Evolutionary conservation across 2,113 vertebrate genomes (phyloP), one percentile per base, ranked within the genome.

Genomic region (Hiodon tergisus): DNA sequence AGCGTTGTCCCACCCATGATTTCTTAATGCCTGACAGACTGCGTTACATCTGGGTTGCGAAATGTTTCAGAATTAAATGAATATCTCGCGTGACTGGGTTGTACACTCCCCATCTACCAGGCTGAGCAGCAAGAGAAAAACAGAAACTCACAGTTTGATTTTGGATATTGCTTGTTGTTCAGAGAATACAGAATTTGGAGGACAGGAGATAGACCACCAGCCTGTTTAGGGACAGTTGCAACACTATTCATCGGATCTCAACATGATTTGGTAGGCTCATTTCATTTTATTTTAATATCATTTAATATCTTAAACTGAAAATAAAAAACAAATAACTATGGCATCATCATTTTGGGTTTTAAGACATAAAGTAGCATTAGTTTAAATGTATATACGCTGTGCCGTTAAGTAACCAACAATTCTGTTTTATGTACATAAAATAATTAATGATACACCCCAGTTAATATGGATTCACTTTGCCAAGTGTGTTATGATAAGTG

Each of bases 131-230:
- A 46, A 59, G 6, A 58, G 73, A 67, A 75, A 75, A 75, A 75
- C 73, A 75, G 68, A 75, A 53, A 67, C 13, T 47, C 3, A 31
- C 13, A 48, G 14, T 51, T 75, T 67, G 73, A 75, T 75, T 75
- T 75, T 74, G 73, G 63, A 67, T 14, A 47, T 10, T 10, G 13
- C 46, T 57, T 55, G 4, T 6, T 50, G 63, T 48, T 74, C 53
- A 68, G 68, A 75, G 47, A 73, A 73, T 52, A 53, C 53, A 59
- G 54, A 66, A 31, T 14, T 48, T 14, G 57, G 6, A 9, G 6
- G 46, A 7, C 11, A 14, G 55, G 55, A 46, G 52, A 17, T 55
- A 16, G 31, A 17, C 69, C 46, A 10, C 13, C 14, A 58, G 53
- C 0, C 16, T 46, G 0, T 7, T 75, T 59, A 75, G 53, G 6